These are phyloP conservation scores for Dimorphilus gyrociliatus DNA, from an alignment of 2,888 invertebrate genomes.

Conservation along the genomic window DNA sequence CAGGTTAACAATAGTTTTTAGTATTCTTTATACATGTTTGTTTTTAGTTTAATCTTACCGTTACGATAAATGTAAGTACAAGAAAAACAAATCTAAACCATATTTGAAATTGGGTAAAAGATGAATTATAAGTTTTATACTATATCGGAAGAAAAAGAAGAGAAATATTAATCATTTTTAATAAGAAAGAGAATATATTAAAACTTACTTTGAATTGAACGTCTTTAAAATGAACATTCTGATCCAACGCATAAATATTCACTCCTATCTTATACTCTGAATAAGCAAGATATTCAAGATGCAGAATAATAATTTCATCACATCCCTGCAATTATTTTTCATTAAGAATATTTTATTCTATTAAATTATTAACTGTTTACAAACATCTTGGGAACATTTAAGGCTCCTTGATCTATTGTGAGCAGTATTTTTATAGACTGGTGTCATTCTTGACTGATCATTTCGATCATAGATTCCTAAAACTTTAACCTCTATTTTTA, in stretches of 20 bases:
- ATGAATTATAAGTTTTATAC: conserved; percentile 90
- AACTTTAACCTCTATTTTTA: conserved; percentile 65
- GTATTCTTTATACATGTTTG: neutral
- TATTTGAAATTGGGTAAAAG: conserved; percentile 88
- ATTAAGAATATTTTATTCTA: neutral
- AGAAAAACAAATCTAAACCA: conserved; percentile 91
- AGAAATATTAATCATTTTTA: too few relatives aligned
- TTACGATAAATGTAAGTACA: conserved; percentile 63
- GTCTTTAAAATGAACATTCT: conserved; percentile 51
- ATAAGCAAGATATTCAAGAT: conserved; percentile 73
- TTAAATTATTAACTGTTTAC: neutral
- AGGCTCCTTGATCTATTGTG: conserved; percentile 69
- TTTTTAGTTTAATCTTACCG: conserved; percentile 48
- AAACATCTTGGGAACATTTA: conserved; percentile 50
- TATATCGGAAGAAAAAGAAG: conserved; percentile 41
- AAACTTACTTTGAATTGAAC: conserved; percentile 41
- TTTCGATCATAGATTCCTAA: conserved; percentile 63
- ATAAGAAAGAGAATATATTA: too few relatives aligned
- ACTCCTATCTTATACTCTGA: conserved; percentile 70
- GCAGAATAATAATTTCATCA: conserved; percentile 69
- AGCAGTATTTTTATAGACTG: conserved; percentile 42
- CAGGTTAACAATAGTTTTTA: conserved; percentile 5
- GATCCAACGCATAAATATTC: conserved; percentile 61
- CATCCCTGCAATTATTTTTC: conserved; percentile 46
- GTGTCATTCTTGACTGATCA: too few relatives aligned